These are phyloP conservation scores for Drosophila nigricruria DNA, from an alignment of 2,888 invertebrate genomes.

Conservation along the genomic window DNA sequence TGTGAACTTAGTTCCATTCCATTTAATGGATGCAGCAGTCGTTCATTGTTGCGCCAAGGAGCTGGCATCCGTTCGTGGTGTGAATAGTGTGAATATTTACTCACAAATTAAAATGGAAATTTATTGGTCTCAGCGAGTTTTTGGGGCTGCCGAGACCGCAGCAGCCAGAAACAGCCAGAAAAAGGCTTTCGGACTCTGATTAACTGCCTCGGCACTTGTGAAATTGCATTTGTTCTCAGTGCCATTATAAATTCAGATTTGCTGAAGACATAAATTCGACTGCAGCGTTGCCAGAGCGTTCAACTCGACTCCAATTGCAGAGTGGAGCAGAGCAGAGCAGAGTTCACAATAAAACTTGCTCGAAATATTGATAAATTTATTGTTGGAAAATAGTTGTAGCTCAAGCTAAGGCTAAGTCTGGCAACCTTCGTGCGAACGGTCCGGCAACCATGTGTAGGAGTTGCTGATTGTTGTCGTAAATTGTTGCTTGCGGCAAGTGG, in stretches of 20 bases:
- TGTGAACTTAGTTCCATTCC: constrained; percentile 14
- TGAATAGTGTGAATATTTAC: constrained; percentile 56
- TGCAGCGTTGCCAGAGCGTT: constrained; percentile 21
- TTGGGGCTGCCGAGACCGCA: constrained; percentile 32
- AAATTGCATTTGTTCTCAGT: constrained; percentile 76
- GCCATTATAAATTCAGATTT: constrained; percentile 84
- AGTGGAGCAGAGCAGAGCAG: constrained; percentile 32
- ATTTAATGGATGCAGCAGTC: constrained; percentile 63
- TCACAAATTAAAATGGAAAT: constrained; percentile 76
- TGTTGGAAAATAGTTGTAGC: not conserved
- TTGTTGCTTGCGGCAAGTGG: constrained; percentile 47
- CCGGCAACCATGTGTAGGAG: constrained; percentile 32
- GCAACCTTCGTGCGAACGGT: constrained; percentile 12
- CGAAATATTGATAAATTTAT: constrained; percentile 65
- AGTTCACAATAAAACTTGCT: constrained; percentile 54
- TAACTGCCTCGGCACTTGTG: constrained; percentile 66
- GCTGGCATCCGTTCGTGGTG: constrained; percentile 55
- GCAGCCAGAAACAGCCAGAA: constrained; percentile 7
- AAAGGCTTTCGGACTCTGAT: constrained; percentile 70
- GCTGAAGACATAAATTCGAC: constrained; percentile 78
- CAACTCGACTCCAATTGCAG: constrained; percentile 29
- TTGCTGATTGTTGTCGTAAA: constrained; percentile 38
- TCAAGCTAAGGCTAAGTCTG: constrained; percentile 4
- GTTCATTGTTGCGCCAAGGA: constrained; percentile 38
- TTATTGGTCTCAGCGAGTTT: constrained; percentile 57